Evolutionary conservation across 2,888 invertebrate species (phyloP), one percentile per base, ranked within the genome.

Genomic region (Spatulosminthurus flaviceps): DNA sequence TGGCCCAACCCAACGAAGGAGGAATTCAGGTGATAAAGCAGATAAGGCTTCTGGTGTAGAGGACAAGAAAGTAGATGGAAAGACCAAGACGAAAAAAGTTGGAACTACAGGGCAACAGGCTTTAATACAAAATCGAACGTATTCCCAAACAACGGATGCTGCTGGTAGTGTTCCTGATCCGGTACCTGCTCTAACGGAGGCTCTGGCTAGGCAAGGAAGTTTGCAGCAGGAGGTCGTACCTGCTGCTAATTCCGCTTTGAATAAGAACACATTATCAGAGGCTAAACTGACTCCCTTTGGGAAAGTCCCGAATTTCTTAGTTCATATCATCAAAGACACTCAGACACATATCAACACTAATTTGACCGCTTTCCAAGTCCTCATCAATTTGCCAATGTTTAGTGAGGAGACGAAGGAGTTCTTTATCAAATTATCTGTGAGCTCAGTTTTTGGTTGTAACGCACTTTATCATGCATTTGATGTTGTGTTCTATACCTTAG

Each of bases 301-400:
- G 43, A 83, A 81, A 74, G 79, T 81, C 21, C 83, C 83, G 26
- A 79, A 81, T 29, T 85, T 83, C 78, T 74, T 83, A n/a, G 43
- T 41, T 73, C 80, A 77, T 66, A 71, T 80, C 42, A 71, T 80
- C 19, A 78, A 78, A 42, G 78, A 78, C 9, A 64, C 26, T 19
- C 22, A 78, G 43, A n/a, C 24, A 19, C 41, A 28, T 22, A n/a
- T 66, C 19, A 66, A 21, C 24, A 42, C 78, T 0, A 34, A 42
- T 70, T 24, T 34, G 4, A n/a, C 70, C 0, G 42, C 76, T 77
- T 81, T 71, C 41, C 79, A 79, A 76, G 67, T 61, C 51, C 41
- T 79, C 21, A 60, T 34, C 22, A 74, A 24, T n/a, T n/a, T 78
- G 9, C 42, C 78, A 1, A 61, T 34, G 66, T n/a, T 21, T 22